Conservation (phyloP, 2,797 vertebrate species). For the Graptemys geographica region DNA sequence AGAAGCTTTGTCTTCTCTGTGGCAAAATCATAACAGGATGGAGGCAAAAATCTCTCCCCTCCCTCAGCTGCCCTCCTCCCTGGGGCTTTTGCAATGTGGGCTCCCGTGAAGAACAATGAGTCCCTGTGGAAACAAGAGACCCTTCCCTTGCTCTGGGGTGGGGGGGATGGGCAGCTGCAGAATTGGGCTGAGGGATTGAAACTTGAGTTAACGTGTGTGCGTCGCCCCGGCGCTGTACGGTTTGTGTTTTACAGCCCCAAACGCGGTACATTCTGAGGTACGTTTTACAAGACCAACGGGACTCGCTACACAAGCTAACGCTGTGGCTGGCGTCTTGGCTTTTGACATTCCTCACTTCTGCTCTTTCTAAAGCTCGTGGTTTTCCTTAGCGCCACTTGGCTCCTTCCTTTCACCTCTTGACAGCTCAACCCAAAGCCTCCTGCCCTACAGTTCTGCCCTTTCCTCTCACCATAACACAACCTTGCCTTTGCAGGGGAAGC, state of each 20-base stretch:
- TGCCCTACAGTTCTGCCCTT: fast-evolving
- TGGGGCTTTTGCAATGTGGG: background rate
- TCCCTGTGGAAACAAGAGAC: background rate
- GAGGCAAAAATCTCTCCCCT: background rate
- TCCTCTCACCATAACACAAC: fast-evolving
- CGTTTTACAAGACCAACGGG: background rate
- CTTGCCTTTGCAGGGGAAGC: background rate
- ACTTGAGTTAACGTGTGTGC: background rate
- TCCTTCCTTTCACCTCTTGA: background rate
- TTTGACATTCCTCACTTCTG: background rate
- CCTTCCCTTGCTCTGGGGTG: fast-evolving
- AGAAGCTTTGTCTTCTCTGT: background rate
- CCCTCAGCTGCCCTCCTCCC: background rate
- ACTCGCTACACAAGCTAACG: fast-evolving
- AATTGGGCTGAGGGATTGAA: too few species aligned
- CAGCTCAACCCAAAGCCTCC: background rate
- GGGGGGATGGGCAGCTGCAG: background rate
- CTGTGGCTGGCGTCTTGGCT: background rate
- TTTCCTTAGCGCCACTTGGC: background rate
- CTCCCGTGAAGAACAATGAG: background rate
- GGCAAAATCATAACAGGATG: background rate
- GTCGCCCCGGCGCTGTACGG: background rate
- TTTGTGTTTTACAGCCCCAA: background rate
- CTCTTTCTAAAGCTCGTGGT: background rate
- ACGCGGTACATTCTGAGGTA: fast-evolving